Conservation (phyloP, 2,113 vertebrate genomes). For the Syrmaticus mikado region DNA sequence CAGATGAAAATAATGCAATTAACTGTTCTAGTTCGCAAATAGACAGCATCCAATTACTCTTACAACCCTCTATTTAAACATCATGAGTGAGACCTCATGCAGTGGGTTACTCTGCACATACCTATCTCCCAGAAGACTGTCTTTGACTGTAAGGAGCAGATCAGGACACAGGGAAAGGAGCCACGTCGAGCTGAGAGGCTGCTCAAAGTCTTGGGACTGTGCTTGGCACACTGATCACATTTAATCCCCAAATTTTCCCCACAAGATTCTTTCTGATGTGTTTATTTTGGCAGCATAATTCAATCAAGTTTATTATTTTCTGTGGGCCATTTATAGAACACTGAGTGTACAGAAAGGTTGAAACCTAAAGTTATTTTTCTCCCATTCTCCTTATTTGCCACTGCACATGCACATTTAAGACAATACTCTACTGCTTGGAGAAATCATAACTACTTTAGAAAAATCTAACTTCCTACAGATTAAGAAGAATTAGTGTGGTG, state of each 20-base stretch:
- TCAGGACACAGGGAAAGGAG: neutral
- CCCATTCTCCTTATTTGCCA: neutral
- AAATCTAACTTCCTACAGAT: neutral
- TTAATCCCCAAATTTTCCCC: neutral
- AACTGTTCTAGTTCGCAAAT: neutral
- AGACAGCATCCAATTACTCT: neutral
- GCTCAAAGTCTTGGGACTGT: neutral
- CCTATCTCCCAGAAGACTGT: rapidly evolving
- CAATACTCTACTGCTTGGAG: neutral
- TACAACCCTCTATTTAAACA: neutral
- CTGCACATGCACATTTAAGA: neutral
- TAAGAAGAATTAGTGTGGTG: neutral
- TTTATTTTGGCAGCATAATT: neutral
- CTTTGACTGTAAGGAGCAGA: neutral
- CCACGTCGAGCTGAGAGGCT: rapidly evolving
- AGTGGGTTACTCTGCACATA: neutral
- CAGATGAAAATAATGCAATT: neutral
- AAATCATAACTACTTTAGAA: neutral
- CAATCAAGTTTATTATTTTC: neutral
- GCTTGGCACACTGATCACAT: neutral
- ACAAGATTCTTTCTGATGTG: neutral
- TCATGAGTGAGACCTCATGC: rapidly evolving
- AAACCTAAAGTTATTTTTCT: neutral
- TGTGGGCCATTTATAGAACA: neutral
- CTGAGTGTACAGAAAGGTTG: neutral